These are phyloP conservation scores for Macrotus californicus DNA, from an alignment of 2,113 vertebrate genomes.

Conservation along the genomic window DNA sequence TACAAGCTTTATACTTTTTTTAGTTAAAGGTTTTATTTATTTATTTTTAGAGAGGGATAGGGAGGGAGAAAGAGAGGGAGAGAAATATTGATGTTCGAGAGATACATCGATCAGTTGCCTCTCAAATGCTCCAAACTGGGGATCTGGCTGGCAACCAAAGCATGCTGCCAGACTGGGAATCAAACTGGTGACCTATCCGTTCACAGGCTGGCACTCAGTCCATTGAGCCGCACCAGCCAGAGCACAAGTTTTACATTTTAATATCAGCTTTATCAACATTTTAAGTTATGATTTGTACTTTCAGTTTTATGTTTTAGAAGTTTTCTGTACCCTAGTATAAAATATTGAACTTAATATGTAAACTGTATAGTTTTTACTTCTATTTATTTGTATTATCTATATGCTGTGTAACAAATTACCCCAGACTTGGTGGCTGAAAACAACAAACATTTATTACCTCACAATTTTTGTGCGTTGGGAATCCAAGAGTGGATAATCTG, in stretches of 20 bases:
- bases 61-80: too few relatives aligned
- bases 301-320: conserved; percentile 6
- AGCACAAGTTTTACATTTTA: not conserved
- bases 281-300: not conserved
- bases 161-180: too few relatives aligned
- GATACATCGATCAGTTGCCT: too few relatives aligned
- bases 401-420: not conserved
- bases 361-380: not conserved
- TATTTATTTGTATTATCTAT: conserved; percentile 4
- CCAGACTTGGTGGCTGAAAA: not conserved
- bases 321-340: not conserved
- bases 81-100: too few relatives aligned
- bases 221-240: too few relatives aligned
- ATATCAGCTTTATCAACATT: not conserved
- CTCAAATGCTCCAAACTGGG: too few relatives aligned
- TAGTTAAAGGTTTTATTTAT: too few relatives aligned
- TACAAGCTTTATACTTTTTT: not conserved
- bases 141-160: too few relatives aligned
- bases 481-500: not conserved
- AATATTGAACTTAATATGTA: conserved; percentile 14
- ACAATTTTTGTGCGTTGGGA: not conserved
- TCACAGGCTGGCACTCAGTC: too few relatives aligned
- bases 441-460: not conserved
- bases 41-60: too few relatives aligned
- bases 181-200: too few relatives aligned